A percentile compares a stretch with the other conserved stretches of the same genome.
Conservation (phyloP, 2,797 vertebrate species). For the Jordanella pulchra region DNA sequence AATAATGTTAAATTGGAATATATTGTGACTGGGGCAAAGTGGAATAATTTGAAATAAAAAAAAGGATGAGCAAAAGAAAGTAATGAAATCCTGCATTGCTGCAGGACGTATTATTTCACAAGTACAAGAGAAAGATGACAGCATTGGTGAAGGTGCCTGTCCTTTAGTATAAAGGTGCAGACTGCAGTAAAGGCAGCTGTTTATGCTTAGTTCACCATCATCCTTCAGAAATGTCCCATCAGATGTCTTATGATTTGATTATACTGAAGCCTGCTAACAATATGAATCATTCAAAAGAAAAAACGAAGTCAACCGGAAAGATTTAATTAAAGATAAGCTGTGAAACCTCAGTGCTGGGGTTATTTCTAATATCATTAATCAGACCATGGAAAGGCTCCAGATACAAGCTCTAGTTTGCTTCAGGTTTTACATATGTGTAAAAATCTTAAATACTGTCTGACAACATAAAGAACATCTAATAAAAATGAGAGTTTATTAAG, state of each 20-base stretch:
- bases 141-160: constrained; percentile 3
- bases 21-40: constrained; percentile 32
- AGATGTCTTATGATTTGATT: background rate
- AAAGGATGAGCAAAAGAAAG: background rate
- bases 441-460: background rate
- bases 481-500: background rate
- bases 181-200: background rate
- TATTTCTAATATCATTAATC: background rate
- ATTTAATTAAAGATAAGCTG: constrained; percentile 10
- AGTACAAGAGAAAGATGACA: background rate
- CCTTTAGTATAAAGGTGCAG: background rate
- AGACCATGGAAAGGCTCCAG: background rate
- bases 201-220: background rate
- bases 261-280: background rate
- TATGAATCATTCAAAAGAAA: constrained; percentile 10
- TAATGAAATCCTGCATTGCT: background rate
- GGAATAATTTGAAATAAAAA: constrained; percentile 34
- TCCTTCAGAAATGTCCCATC: background rate
- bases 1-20: constrained; percentile 44
- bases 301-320: background rate
- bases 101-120: background rate
- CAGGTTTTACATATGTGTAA: background rate
- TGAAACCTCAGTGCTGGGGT: background rate
- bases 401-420: background rate
- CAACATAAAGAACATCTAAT: background rate